Evolutionary conservation across 2,113 vertebrate species (phyloP).

Genomic region (Dasypus novemcinctus): DNA sequence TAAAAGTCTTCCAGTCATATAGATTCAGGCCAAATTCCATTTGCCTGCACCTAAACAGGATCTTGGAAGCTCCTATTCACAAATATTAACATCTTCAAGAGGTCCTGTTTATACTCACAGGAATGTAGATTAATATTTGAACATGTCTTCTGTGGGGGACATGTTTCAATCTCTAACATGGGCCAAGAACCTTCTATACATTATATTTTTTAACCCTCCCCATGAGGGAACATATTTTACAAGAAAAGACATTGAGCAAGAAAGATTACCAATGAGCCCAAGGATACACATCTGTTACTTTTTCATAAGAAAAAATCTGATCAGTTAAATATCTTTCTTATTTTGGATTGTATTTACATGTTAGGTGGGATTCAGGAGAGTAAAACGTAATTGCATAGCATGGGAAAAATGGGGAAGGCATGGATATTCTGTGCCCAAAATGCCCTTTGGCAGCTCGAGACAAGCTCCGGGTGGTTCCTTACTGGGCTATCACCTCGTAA

Average conservation of each 20-base stretch:
- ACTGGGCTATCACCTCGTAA: background rate
- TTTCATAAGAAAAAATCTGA: background rate
- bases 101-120: too few relatives aligned
- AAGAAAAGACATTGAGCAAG: background rate
- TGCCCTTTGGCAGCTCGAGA: conserved; percentile 2
- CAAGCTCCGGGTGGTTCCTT: conserved; percentile 45
- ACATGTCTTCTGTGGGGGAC: too few relatives aligned
- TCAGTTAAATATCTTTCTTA: background rate
- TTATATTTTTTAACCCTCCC: background rate
- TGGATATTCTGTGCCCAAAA: conserved; percentile 32
- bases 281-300: background rate
- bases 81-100: too few relatives aligned
- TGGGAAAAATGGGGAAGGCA: background rate
- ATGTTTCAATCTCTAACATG: too few relatives aligned
- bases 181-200: background rate
- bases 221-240: background rate
- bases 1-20: too few relatives aligned
- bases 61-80: too few relatives aligned
- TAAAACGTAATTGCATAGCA: background rate
- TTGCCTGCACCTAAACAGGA: too few relatives aligned
- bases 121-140: too few relatives aligned
- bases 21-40: too few relatives aligned
- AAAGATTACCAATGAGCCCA: background rate
- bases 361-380: background rate
- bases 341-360: conserved; percentile 26